A percentile compares a stretch with the other conserved stretches of the same genome.
These are phyloP conservation scores for Bombus difficillimus DNA, from an alignment of 1,140 invertebrate genomes.

Conservation along the genomic window DNA sequence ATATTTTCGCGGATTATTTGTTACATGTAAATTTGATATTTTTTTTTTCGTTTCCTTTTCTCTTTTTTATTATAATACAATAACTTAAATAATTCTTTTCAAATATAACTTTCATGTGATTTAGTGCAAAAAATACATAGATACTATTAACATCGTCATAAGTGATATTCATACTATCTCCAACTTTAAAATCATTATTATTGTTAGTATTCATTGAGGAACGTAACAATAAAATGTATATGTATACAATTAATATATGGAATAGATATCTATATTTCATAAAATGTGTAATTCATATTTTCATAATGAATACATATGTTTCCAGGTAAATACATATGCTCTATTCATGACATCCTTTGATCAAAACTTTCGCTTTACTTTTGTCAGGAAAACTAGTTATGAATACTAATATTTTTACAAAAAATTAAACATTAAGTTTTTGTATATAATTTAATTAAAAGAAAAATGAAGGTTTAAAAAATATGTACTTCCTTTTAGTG, in stretches of 20 bases:
- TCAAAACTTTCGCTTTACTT: neutral
- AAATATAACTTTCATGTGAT: slow-evolving; percentile 49
- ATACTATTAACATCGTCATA: slow-evolving; percentile 15
- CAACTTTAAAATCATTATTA: slow-evolving; percentile 35
- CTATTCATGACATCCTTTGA: slow-evolving; percentile 9
- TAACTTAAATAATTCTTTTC: slow-evolving; percentile 67
- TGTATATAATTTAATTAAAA: neutral
- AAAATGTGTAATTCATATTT: slow-evolving; percentile 47
- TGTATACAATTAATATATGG: slow-evolving; percentile 32
- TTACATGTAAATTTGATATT: slow-evolving; percentile 18
- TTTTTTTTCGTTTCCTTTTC: neutral
- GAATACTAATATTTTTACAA: neutral
- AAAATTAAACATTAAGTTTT: neutral
- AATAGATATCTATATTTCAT: slow-evolving; percentile 39
- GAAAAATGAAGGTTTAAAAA: slow-evolving; percentile 13
- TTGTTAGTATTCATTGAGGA: slow-evolving; percentile 41
- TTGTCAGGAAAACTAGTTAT: neutral
- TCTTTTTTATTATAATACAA: slow-evolving; percentile 55
- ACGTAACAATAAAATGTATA: slow-evolving; percentile 51
- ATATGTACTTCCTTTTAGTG: neutral
- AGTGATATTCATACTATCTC: slow-evolving; percentile 21
- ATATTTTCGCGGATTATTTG: slow-evolving; percentile 16
- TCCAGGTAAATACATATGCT: slow-evolving; percentile 25
- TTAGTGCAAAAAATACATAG: slow-evolving; percentile 59
- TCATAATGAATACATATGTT: neutral